Evolutionary conservation across 2,113 vertebrate genomes (phyloP).

Genomic region (Copsychus sechellarum): DNA sequence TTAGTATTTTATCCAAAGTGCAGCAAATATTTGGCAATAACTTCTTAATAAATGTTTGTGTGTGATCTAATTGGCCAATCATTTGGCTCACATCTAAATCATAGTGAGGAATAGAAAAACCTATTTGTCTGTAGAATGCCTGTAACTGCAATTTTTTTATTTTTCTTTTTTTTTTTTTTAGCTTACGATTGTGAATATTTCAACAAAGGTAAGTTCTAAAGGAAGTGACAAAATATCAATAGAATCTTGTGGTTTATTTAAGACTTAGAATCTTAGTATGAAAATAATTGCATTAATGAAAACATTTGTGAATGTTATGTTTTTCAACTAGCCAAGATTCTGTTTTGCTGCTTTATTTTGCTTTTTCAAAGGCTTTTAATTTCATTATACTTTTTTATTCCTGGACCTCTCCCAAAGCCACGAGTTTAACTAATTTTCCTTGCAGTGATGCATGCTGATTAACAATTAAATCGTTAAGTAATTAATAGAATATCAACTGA

Average conservation of each 20-base stretch:
- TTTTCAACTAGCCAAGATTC: background rate
- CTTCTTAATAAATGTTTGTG: background rate
- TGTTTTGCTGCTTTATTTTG: background rate
- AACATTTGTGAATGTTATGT: background rate
- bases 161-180: constrained; percentile 73
- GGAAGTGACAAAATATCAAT: background rate
- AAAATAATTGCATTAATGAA: background rate
- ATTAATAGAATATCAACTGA: background rate
- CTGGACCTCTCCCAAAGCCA: background rate
- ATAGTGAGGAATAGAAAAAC: background rate
- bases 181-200: constrained; percentile 98
- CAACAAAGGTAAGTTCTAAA: constrained; percentile 88
- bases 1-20: background rate
- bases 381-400: background rate
- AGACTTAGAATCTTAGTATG: background rate
- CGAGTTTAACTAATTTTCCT: background rate
- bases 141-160: background rate
- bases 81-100: background rate
- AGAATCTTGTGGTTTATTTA: background rate
- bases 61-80: background rate
- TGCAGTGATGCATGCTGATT: background rate
- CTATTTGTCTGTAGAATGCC: background rate
- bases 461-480: background rate
- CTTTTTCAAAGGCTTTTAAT: background rate
- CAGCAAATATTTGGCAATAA: background rate